Base-by-base conservation (phyloP, 1,140 invertebrate genomes). In the Lepidostoma basale region DNA sequence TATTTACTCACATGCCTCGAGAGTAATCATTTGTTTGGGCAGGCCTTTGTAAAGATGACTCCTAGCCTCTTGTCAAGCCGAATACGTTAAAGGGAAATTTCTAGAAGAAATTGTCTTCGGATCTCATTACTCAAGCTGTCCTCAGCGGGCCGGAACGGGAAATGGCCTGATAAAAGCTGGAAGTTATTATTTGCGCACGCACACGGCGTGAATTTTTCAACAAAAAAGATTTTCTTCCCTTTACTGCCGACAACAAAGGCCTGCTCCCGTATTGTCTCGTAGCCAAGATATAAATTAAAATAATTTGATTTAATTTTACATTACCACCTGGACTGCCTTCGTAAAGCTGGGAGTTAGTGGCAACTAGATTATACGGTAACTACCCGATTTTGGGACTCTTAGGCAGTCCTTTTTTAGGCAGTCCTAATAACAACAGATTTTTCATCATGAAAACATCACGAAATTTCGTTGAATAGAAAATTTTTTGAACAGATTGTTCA, bases 181-280 rank as follows among this genome's bases (percentile, higher is more conserved):
- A 45, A 67, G 49, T 60, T 67, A 60, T 67, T 67, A 67, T 60
- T 60, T 28, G 62, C 20, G 30, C 40, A 62, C 59, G 59, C 59
- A 45, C 40, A 14, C 25, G 4, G 42, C 59, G 59, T 26, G 25
- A 45, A 45, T 45, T 44, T 62, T 26, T 44, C 26, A 42, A 8
- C 1, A 23, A 28, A 62, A 45, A 45, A 26, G 26, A 26, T 45
- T 30, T 10, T 52, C 47, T 10, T 52, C 12, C 40, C 54, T 12
- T 3, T 33, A 1, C 14, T 26, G 25, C 3, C n/a, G 26, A 28
- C 49, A 3, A 28, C 14, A n/a, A 16, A 6, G 0, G 5, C 23
- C 2, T 16, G n/a, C 26, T n/a, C 5, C 26, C 8, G 26, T 14
- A 14, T 16, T 54, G 33, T 36, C 33, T 36, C 33, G 33, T 36